Percentiles rank a stretch among this genome's conserved stretches.
These are phyloP conservation scores for Cuniculus paca DNA, from an alignment of 2,797 vertebrate species.

Conservation along the genomic window DNA sequence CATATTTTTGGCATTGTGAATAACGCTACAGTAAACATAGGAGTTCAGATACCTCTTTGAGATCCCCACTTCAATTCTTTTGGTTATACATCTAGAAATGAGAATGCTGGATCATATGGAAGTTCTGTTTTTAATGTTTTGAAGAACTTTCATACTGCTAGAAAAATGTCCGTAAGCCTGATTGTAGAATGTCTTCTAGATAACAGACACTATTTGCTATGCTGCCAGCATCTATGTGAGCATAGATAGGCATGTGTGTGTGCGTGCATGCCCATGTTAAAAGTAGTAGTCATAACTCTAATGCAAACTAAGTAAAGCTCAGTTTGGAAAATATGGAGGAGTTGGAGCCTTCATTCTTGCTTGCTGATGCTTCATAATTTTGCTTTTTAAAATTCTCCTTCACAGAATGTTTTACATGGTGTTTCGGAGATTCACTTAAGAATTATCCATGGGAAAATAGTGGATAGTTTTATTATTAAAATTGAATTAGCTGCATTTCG, in stretches of 20 bases:
- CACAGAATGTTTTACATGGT: not conserved
- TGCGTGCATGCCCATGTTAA: not conserved
- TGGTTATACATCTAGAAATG: not conserved
- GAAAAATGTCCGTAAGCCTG: not conserved
- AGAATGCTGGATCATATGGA: not conserved
- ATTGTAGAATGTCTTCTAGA: slow-evolving; percentile 67
- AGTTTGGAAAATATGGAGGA: not conserved
- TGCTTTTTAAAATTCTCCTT: not conserved
- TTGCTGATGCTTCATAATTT: not conserved
- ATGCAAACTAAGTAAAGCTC: not conserved
- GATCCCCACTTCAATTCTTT: not conserved
- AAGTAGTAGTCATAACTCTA: not conserved
- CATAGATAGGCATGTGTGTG: too few relatives aligned
- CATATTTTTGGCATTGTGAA: not conserved
- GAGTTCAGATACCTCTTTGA: too few relatives aligned
- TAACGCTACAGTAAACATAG: not conserved
- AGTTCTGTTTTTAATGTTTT: not conserved
- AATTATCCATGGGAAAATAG: slow-evolving; percentile 31
- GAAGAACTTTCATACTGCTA: not conserved
- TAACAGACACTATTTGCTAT: not conserved
- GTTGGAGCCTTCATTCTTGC: not conserved
- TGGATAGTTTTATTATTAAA: not conserved
- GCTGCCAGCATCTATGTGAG: not conserved
- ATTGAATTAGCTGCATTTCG: slow-evolving; percentile 31
- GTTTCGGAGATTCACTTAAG: slow-evolving; percentile 21